phyloP scores from a whole-genome alignment of 2,113 vertebrate species.

The Anarrhichthys ocellatus region DNA sequence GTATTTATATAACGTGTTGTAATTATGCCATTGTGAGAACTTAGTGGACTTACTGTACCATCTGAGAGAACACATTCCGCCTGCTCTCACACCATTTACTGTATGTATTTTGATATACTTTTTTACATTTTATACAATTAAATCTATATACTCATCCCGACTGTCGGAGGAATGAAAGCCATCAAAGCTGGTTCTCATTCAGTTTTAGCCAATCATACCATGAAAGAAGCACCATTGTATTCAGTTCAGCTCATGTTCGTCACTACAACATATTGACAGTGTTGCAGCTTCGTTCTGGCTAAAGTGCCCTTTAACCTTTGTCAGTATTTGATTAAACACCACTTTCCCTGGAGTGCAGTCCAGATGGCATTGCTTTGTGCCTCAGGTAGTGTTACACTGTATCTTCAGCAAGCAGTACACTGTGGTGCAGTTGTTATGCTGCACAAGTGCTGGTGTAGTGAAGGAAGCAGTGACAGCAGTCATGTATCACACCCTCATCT shows the following conservation, averaged over 20 bases:
- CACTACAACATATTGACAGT: neutral
- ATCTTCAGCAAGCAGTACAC: constrained; percentile 31
- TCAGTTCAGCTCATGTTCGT: constrained; percentile 8
- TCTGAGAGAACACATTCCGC: constrained; percentile 41
- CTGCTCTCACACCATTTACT: constrained; percentile 49
- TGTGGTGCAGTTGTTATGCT: constrained; percentile 50
- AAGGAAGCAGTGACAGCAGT: constrained; percentile 68
- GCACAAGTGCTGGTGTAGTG: constrained; percentile 53
- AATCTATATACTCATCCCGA: constrained; percentile 22
- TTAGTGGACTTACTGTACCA: constrained; percentile 45
- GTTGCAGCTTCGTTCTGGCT: constrained; percentile 8
- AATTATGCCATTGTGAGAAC: constrained; percentile 43
- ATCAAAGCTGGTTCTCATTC: neutral
- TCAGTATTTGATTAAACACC: constrained; percentile 62
- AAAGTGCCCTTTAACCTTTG: constrained; percentile 44
- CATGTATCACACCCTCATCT: constrained; percentile 77
- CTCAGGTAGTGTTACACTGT: constrained; percentile 54
- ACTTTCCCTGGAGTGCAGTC: constrained; percentile 28
- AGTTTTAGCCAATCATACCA: neutral
- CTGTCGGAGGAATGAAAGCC: neutral
- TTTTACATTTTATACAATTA: constrained; percentile 50
- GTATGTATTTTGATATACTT: constrained; percentile 44
- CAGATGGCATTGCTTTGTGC: constrained; percentile 48
- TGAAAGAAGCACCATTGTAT: neutral
- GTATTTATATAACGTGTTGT: constrained; percentile 59